Evolutionary conservation across 2,113 vertebrate genomes (phyloP).

Genomic region (Sorex fumeus): DNA sequence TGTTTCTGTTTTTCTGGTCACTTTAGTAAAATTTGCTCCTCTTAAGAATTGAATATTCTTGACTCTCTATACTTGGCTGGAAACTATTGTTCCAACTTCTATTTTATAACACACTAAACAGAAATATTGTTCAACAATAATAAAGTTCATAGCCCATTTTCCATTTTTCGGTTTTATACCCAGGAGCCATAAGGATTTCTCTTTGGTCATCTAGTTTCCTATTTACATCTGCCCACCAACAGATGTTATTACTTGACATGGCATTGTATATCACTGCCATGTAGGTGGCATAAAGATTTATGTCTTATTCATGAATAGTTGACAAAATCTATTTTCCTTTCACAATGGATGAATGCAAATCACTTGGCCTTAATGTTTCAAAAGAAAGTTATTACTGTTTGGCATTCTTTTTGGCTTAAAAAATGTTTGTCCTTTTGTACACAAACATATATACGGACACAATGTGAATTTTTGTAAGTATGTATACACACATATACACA

Average conservation of each 20-base stretch:
- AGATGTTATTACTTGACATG: constrained; percentile 77
- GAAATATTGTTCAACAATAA: constrained; percentile 59
- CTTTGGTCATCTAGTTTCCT: constrained; percentile 68
- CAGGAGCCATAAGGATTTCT: constrained; percentile 67
- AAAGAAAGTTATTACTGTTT: constrained; percentile 79
- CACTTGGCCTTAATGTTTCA: constrained; percentile 77
- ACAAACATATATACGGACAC: not conserved
- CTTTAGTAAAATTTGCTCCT: constrained; percentile 62
- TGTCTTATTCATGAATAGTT: constrained; percentile 79
- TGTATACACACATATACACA: not conserved
- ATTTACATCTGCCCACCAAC: constrained; percentile 74
- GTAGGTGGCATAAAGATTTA: constrained; percentile 83
- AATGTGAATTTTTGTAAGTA: not conserved
- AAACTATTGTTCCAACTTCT: constrained; percentile 63
- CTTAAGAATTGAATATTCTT: constrained; percentile 62
- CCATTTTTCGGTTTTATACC: constrained; percentile 69
- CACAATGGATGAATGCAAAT: constrained; percentile 80
- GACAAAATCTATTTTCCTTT: constrained; percentile 84
- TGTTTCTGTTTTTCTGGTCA: constrained; percentile 54
- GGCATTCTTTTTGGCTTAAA: constrained; percentile 64
- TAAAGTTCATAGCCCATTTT: constrained; percentile 64
- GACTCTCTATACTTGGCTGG: constrained; percentile 25
- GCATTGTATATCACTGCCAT: constrained; percentile 75
- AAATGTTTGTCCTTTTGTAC: constrained; percentile 38
- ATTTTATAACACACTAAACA: constrained; percentile 54